Conservation (phyloP, 1,140 invertebrate species). For the Drosophila punjabiensis region DNA sequence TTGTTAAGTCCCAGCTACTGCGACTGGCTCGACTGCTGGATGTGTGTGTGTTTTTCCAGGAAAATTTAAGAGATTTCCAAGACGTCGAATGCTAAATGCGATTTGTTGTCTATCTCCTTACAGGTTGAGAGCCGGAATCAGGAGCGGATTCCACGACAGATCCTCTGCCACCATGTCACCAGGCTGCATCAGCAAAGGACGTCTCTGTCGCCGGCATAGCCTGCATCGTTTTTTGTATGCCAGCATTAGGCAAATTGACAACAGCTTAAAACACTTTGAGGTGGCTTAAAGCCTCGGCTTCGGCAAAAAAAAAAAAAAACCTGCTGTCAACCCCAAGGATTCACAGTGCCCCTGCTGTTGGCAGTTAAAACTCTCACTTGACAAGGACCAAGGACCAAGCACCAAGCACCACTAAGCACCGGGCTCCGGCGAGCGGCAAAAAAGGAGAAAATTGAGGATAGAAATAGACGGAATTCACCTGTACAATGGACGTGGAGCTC, state of each 20-base stretch:
- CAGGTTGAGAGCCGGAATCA: constrained; percentile 49
- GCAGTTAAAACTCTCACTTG: constrained; percentile 69
- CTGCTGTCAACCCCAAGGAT: constrained; percentile 67
- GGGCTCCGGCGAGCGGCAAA: constrained; percentile 9
- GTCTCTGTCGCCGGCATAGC: not conserved
- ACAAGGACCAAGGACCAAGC: constrained; percentile 35
- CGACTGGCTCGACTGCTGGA: constrained; percentile 18
- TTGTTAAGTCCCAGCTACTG: constrained; percentile 71
- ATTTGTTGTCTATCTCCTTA: constrained; percentile 67
- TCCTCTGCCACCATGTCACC: constrained; percentile 49
- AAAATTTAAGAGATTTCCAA: constrained; percentile 51
- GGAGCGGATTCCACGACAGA: constrained; percentile 13
- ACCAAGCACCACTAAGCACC: constrained; percentile 15
- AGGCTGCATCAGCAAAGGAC: constrained; percentile 25
- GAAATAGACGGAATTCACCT: constrained; percentile 28
- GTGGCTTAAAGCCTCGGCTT: constrained; percentile 65
- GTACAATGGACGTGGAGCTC: constrained; percentile 66
- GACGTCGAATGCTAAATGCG: constrained; percentile 48
- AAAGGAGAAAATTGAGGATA: constrained; percentile 34
- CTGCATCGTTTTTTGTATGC: constrained; percentile 25
- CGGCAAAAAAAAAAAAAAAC: constrained; percentile 35
- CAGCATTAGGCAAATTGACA: constrained; percentile 79
- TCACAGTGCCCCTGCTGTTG: constrained; percentile 49
- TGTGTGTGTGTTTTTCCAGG: constrained; percentile 8
- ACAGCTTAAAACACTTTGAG: constrained; percentile 78